Base-by-base conservation (phyloP, 2,113 vertebrate genomes). In the Strix aluco region DNA sequence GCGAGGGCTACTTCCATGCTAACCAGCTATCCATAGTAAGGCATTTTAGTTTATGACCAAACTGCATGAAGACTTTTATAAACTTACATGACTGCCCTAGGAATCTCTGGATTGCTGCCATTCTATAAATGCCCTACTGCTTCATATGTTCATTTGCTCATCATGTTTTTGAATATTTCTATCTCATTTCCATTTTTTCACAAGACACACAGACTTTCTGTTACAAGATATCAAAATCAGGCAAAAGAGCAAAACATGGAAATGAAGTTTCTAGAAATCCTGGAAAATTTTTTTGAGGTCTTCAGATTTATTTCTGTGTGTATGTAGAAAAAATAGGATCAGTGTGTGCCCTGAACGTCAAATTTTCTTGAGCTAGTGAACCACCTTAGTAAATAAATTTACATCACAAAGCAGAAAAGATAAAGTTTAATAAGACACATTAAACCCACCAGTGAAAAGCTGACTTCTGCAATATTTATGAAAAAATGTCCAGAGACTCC, bases 121-220 rank as follows among this genome's bases (percentile, higher is more conserved):
- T 83, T 90, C 69, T 90, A 25, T 81, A 88, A 88, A 78, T 86
- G n/a, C 32, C 46, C 29, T 58, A 54, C 49, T 88, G 34, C 42
- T 86, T 91, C 82, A 47, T 66, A 73, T 52, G 32, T 72, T 96
- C 34, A n/a, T 88, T 94, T 85, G 17, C 46, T 93, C 30, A 65
- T 88, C 34, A 38, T 38, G 19, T 40, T 86, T 95, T 81, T 81
- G 34, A 92, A 51, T 85, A 81, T 81, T 90, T 89, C 38, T 18
- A 57, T 86, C 54, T 92, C 13, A 46, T 96, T 94, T 93, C 22
- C 58, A 77, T 77, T 93, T 91, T 54, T 81, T 94, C n/a, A 75
- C 11, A 82, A 90, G 29, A 42, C 16, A 82, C 27, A 40, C 19
- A 74, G 30, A n/a, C 6, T 49, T 81, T 69, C 40, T 88, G 5